Evolutionary conservation across 2,888 invertebrate species (phyloP), one percentile per base, ranked within the genome.

Genomic region (Andrena hattorfiana): DNA sequence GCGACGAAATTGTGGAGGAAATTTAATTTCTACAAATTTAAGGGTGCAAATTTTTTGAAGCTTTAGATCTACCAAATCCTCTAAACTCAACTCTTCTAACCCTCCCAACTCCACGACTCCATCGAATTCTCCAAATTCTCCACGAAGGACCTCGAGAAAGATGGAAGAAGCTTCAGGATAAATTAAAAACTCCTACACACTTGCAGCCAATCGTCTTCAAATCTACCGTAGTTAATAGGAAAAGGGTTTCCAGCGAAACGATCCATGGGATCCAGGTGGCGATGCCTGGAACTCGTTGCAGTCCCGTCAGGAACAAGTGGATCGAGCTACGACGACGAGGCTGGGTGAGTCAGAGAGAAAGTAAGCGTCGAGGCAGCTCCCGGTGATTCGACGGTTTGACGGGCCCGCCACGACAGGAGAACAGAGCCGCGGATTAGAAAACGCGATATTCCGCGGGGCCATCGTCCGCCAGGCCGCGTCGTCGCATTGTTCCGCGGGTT

Each of bases 321-420:
- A 87, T 89, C 85, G 83, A 85, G 83, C 71, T 63, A 26, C 70
- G 77, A 76, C 84, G 89, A 85, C 83, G 85, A 83, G 81, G 85
- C 42, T 66, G 80, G 84, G 88, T 91, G 91, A 91, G 84, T 91
- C 91, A 90, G 91, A 91, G 91, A 91, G 91, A 91, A 91, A 91
- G 91, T 91, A 88, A 91, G 87, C 87, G 86, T 85, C 85, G 85
- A 87, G 87, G 88, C 83, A 87, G 48, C 62, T 85, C 85, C 42
- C 85, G 88, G 56, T 81, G 86, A 87, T 85, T 85, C 88, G 89
- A 88, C 77, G 87, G 81, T 87, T 89, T 83, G 89, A 90, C 89
- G 89, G 85, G 85, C 85, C 85, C 32, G 54, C 42, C 48, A 30
- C 59, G 69, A 70, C 69, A 85, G 88, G 83, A 75, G 85, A 68